Evolutionary conservation across 2,888 invertebrate genomes (phyloP).

Genomic region (Amphimallon solstitiale): DNA sequence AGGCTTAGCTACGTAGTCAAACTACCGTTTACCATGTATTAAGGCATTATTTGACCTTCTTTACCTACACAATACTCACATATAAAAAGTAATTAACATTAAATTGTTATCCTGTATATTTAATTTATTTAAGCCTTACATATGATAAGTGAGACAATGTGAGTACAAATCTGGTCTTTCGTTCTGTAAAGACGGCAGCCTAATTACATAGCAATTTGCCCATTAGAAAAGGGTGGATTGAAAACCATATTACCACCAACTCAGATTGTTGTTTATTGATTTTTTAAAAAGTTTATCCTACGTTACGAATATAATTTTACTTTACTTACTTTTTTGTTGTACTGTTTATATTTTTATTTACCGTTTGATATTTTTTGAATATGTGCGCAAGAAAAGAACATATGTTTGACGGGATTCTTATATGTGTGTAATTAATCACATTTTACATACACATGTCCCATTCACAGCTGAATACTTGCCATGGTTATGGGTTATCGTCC

Average conservation of each 20-base stretch:
- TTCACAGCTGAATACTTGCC: slow-evolving; percentile 55
- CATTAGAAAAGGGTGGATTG: slow-evolving; percentile 43
- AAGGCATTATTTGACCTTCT: slow-evolving; percentile 61
- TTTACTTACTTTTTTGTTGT: slow-evolving; percentile 42
- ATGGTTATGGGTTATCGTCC: slow-evolving; percentile 59
- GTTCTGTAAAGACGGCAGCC: slow-evolving; percentile 31
- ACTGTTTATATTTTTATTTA: slow-evolving; percentile 45
- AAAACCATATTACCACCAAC: slow-evolving; percentile 55
- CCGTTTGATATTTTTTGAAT: slow-evolving; percentile 41
- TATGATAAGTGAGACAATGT: slow-evolving; percentile 49
- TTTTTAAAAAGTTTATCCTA: slow-evolving; percentile 55
- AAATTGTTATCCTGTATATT: slow-evolving; percentile 49
- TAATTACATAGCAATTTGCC: slow-evolving; percentile 21
- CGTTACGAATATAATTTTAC: slow-evolving; percentile 39
- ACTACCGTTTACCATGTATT: slow-evolving; percentile 61
- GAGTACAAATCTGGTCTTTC: slow-evolving; percentile 52
- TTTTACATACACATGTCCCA: slow-evolving; percentile 52
- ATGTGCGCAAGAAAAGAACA: slow-evolving; percentile 28
- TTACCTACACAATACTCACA: slow-evolving; percentile 60
- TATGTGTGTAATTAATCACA: too few relatives aligned
- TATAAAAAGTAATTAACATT: slow-evolving; percentile 54
- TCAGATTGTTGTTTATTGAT: slow-evolving; percentile 59
- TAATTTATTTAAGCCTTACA: slow-evolving; percentile 46
- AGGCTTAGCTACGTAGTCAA: slow-evolving; percentile 53
- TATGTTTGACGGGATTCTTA: slow-evolving; percentile 23